phyloP scores from a whole-genome alignment of 2,113 vertebrate species.

The Sinocyclocheilus anshuiensis region DNA sequence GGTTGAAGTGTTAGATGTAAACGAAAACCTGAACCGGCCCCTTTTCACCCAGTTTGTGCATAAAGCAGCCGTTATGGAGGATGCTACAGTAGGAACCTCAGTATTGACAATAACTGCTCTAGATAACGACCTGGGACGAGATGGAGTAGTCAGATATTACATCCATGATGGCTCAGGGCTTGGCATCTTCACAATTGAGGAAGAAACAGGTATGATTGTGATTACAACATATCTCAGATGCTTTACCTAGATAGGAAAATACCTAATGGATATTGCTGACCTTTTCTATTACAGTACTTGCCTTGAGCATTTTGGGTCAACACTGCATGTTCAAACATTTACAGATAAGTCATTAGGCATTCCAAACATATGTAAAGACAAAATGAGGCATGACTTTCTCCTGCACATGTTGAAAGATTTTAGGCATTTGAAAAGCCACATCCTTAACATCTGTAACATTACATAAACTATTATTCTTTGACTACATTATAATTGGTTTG shows the following conservation, averaged over 20 bases:
- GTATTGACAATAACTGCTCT: slow-evolving; percentile 81
- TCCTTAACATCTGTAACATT: neutral
- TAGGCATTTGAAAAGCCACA: no score
- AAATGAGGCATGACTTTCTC: neutral
- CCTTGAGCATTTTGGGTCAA: neutral
- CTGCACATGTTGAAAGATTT: neutral
- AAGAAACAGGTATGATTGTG: slow-evolving; percentile 85
- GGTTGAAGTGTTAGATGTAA: slow-evolving; percentile 88
- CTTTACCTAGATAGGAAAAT: neutral
- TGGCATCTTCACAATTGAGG: slow-evolving; percentile 84
- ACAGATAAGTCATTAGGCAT: neutral
- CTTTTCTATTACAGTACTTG: neutral
- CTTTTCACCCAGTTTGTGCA: slow-evolving; percentile 85
- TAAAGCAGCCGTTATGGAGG: slow-evolving; percentile 83
- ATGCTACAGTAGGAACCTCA: slow-evolving; percentile 79
- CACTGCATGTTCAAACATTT: slow-evolving; percentile 16
- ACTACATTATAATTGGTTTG: neutral
- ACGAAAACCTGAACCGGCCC: slow-evolving; percentile 90
- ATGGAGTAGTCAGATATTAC: slow-evolving; percentile 88
- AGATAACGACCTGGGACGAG: slow-evolving; percentile 84
- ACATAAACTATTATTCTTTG: neutral
- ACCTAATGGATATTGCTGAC: neutral
- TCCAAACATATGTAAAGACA: slow-evolving; percentile 1
- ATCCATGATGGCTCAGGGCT: slow-evolving; percentile 88
- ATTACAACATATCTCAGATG: neutral